Evolutionary conservation across 64 coral and sea anemone genomes (phyloP).

Genomic region (Montipora efflorescens): DNA sequence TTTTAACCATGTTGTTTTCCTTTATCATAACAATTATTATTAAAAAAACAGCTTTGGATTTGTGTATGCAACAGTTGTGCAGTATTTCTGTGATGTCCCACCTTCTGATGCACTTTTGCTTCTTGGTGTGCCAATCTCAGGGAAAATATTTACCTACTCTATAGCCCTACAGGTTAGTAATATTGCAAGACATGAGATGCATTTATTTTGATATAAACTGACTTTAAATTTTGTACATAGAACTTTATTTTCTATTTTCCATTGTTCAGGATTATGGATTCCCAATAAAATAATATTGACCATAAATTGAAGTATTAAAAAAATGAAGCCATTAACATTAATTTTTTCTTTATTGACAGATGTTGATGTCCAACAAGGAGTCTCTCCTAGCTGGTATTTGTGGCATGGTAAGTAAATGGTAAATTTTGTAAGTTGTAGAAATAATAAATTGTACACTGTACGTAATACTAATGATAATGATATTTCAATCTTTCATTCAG

Average conservation of each 20-base stretch:
- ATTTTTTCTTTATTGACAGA: slow-evolving; percentile 3
- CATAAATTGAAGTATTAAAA: too few species aligned
- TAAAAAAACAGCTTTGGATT: slow-evolving; percentile 52
- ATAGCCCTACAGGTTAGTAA: slow-evolving; percentile 82
- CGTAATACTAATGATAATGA: too few species aligned
- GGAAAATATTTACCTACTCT: slow-evolving; percentile 82
- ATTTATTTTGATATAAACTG: too few species aligned
- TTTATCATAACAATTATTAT: neutral
- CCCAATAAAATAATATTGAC: too few species aligned
- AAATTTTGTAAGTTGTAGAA: too few species aligned
- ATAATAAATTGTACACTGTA: too few species aligned
- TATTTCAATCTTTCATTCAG: neutral
- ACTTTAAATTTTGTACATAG: too few species aligned
- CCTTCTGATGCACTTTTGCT: slow-evolving; percentile 51
- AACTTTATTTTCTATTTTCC: too few species aligned
- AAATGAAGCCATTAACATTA: neutral
- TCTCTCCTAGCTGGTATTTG: slow-evolving; percentile 65
- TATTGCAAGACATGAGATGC: too few species aligned
- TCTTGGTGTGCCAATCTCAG: slow-evolving; percentile 72
- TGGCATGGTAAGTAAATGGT: slow-evolving; percentile 62
- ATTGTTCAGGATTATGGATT: too few species aligned
- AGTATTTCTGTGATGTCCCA: slow-evolving; percentile 85
- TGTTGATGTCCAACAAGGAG: slow-evolving; percentile 58
- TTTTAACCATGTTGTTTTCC: neutral
- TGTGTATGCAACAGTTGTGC: slow-evolving; percentile 79